Base-by-base conservation (phyloP, 1,140 invertebrate genomes). In the Theocolax elegans region DNA sequence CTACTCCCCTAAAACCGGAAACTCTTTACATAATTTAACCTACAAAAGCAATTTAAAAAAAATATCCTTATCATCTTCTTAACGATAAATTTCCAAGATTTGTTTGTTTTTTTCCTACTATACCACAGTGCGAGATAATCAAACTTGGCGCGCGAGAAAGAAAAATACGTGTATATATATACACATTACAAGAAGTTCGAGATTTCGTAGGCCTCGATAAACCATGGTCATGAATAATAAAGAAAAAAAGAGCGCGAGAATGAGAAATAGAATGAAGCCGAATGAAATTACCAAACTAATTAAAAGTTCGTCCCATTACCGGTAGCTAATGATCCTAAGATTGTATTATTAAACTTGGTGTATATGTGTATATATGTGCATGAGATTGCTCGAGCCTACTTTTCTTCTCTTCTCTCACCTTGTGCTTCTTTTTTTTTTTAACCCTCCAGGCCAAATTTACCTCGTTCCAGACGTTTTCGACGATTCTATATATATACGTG, bases 201-300 rank as follows among this genome's bases (percentile, higher is more conserved):
- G 25, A 15, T 21, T 19, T 29, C 10, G 12, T 54, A 56, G 63
- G 63, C 51, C 63, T 54, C 40, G 49, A 66, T 66, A 66, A 66
- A 35, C 9, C 12, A 31, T 60, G 68, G 74, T 76, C 77, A 80
- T 83, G 81, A 83, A 83, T 82, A 83, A 85, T 75, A 83, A 82
- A 81, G n/a, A n/a, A n/a, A n/a, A n/a, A n/a, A n/a, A n/a, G n/a
- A n/a, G 40, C 75, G 83, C 78, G 81, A 82, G 79, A 80, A 76
- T 74, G 74, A 74, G 69, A 72, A 74, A 74, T 75, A 73, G 79
- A 82, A 82, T 81, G 81, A 80, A 81, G 82, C 80, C 80, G 76
- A 83, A 83, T 83, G 79, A 79, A 84, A 85, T 81, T 82, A 78
- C 78, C 78, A 77, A 84, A 84, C 82, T 84, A 84, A 85, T 85